These are phyloP conservation scores for Sinocyclocheilus grahami DNA, from an alignment of 2,113 vertebrate genomes.

Conservation along the genomic window DNA sequence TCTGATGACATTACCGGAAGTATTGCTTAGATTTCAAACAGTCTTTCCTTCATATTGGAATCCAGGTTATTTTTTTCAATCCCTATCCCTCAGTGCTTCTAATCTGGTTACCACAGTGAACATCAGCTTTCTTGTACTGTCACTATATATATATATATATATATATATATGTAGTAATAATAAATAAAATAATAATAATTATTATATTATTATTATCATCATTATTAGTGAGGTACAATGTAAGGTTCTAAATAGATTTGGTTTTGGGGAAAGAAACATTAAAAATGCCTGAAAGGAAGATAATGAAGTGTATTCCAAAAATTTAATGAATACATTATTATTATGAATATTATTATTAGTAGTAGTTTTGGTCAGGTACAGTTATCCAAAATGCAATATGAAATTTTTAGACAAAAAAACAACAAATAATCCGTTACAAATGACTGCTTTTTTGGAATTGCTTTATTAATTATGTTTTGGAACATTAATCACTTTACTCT, in stretches of 20 bases:
- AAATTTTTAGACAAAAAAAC: no score
- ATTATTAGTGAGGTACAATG: no score
- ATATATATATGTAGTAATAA: no score
- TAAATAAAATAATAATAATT: no score
- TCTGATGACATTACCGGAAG: neutral
- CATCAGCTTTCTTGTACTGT: conserved; percentile 11
- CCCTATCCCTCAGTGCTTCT: neutral
- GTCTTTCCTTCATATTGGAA: neutral
- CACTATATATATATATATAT: neutral
- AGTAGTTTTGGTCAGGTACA: neutral
- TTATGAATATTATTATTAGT: no score
- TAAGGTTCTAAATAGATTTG: no score
- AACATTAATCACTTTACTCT: neutral
- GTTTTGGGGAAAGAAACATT: no score
- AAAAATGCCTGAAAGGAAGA: no score
- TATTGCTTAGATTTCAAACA: conserved; percentile 1
- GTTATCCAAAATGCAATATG: neutral
- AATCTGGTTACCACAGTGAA: neutral
- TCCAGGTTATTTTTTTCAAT: neutral
- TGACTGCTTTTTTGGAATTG: neutral
- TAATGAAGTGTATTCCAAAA: no score
- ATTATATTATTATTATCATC: no score
- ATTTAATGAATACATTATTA: no score
- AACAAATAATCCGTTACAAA: neutral
- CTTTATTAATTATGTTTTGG: neutral